Percentiles rank a stretch among this genome's conserved stretches.
These are phyloP conservation scores for Empidonax traillii DNA, from an alignment of 2,113 vertebrate genomes.

Conservation along the genomic window DNA sequence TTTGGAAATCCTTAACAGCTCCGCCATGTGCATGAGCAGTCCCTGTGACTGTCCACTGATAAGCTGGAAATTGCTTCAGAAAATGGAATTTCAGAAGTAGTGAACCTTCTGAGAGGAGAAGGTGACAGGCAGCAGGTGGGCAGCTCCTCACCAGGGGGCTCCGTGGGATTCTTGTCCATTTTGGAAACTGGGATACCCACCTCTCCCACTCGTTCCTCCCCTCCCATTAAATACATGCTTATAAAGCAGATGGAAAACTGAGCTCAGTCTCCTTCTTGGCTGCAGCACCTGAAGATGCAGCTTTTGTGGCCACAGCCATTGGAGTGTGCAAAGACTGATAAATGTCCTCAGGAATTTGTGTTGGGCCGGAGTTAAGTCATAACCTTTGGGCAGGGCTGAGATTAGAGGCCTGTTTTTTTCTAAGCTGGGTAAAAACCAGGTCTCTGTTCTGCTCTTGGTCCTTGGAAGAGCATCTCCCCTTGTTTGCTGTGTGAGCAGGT, in stretches of 20 bases:
- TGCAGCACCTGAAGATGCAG: background rate
- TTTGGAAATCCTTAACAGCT: background rate
- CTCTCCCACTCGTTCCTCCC: background rate
- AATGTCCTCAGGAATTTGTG: background rate
- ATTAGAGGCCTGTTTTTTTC: background rate
- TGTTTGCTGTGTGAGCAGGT: background rate
- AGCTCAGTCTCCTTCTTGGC: background rate
- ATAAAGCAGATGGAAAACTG: background rate
- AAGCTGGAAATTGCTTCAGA: background rate
- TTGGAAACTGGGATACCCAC: accelerated
- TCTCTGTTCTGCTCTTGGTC: background rate
- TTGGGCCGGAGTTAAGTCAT: background rate
- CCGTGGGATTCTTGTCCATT: background rate
- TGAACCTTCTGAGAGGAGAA: background rate
- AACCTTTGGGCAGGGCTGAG: background rate
- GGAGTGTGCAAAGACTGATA: background rate
- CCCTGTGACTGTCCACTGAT: background rate
- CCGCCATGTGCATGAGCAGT: background rate
- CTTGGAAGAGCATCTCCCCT: background rate
- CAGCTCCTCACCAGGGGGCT: background rate
- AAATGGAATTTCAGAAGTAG: background rate
- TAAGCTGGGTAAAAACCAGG: accelerated
- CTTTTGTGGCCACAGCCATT: background rate
- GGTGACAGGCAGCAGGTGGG: background rate
- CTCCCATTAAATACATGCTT: background rate